Evolutionary conservation across 2,888 invertebrate species (phyloP).

Genomic region (Diaprepes abbreviatus): DNA sequence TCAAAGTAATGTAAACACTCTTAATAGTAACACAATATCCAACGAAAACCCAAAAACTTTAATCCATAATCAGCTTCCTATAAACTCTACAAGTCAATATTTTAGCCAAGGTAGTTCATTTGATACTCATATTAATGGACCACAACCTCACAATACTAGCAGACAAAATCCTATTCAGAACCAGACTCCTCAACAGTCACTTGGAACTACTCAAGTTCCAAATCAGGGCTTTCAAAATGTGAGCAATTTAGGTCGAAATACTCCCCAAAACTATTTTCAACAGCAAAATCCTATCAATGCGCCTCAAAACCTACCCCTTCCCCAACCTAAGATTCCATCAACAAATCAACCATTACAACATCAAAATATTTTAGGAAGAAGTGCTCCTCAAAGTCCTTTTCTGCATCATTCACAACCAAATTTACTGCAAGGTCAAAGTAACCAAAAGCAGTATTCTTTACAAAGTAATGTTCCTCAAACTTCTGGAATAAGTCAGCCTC

Average conservation of each 20-base stretch:
- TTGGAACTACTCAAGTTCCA: not conserved
- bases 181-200: not conserved
- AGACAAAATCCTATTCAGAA: slow-evolving; percentile 10
- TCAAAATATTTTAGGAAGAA: not conserved
- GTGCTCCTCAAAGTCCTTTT: not conserved
- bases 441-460: not conserved
- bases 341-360: not conserved
- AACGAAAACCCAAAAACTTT: slow-evolving; percentile 3
- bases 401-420: slow-evolving; percentile 14
- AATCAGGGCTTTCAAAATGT: slow-evolving; percentile 11
- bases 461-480: not conserved
- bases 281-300: slow-evolving; percentile 20
- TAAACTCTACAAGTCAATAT: slow-evolving; percentile 37
- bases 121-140: slow-evolving; percentile 27
- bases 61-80: slow-evolving; percentile 16
- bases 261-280: slow-evolving; percentile 12
- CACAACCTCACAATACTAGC: slow-evolving; percentile 7
- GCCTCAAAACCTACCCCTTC: not conserved
- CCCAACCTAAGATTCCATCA: slow-evolving; percentile 1
- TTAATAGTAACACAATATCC: slow-evolving; percentile 28
- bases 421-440: not conserved
- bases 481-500: not conserved
- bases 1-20: slow-evolving; percentile 26
- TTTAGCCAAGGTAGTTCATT: slow-evolving; percentile 36
- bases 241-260: slow-evolving; percentile 13